Evolutionary conservation across 1,140 invertebrate species (phyloP).

Genomic region (Asbolus verrucosus): DNA sequence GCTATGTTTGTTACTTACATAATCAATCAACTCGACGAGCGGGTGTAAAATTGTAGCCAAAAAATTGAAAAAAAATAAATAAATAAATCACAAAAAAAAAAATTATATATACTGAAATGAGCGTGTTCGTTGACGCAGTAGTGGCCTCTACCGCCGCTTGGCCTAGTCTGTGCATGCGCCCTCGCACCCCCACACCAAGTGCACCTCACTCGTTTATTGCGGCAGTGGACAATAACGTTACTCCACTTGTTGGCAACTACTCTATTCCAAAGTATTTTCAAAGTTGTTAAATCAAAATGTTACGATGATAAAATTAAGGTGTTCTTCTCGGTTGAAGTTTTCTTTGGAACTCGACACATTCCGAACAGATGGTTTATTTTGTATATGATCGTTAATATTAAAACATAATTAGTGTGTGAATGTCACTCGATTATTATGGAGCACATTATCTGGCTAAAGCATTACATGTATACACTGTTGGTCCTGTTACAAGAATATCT

Average conservation of each 20-base stretch:
- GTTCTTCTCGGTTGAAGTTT: constrained; percentile 56
- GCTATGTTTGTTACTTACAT: constrained; percentile 63
- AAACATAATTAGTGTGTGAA: constrained; percentile 55
- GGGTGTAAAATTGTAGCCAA: constrained; percentile 45
- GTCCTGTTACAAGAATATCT: constrained; percentile 65
- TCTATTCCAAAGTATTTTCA: constrained; percentile 61
- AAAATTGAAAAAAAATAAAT: constrained; percentile 35
- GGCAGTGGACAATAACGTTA: constrained; percentile 62
- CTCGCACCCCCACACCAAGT: constrained; percentile 53
- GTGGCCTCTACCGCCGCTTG: constrained; percentile 44
- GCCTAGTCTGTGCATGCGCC: constrained; percentile 56
- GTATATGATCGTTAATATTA: constrained; percentile 62
- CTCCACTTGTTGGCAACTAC: constrained; percentile 62
- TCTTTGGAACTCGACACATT: constrained; percentile 54
- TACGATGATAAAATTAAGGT: constrained; percentile 59
- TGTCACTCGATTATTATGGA: constrained; percentile 64
- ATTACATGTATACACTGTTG: constrained; percentile 67
- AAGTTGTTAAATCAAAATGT: constrained; percentile 65
- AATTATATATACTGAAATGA: constrained; percentile 9
- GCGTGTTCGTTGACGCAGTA: constrained; percentile 47
- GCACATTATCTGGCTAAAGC: constrained; percentile 66
- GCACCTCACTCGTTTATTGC: constrained; percentile 58
- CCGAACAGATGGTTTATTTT: constrained; percentile 62
- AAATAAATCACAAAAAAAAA: constrained; percentile 7
- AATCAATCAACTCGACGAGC: constrained; percentile 52